phyloP scores from a whole-genome alignment of 2,888 invertebrate genomes.

The Lasioglossum zephyrum region DNA sequence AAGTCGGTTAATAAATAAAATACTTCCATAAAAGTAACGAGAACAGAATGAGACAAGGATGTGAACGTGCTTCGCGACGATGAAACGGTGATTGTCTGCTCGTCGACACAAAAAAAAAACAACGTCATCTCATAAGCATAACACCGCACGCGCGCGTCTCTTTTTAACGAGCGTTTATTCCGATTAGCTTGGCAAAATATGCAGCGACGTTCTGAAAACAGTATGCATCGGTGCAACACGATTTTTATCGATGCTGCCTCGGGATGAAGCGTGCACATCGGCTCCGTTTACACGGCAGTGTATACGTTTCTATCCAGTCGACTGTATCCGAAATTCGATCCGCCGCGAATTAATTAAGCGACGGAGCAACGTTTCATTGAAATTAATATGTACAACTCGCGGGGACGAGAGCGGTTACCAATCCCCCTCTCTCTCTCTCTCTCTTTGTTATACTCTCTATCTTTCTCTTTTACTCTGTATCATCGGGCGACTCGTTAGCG shows the following conservation, averaged over 20 bases:
- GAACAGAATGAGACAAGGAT: too few relatives aligned
- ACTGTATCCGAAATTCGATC: constrained; percentile 7
- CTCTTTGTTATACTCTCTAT: not conserved
- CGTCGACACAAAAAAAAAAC: too few relatives aligned
- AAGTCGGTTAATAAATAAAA: too few relatives aligned
- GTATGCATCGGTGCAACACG: not conserved
- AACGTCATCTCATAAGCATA: not conserved
- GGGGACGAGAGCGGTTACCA: not conserved
- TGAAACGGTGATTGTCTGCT: too few relatives aligned
- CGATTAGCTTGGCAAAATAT: not conserved
- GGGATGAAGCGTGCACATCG: not conserved
- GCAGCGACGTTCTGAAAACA: not conserved
- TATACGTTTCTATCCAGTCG: not conserved
- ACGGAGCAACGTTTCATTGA: not conserved
- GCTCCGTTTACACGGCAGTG: not conserved
- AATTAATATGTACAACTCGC: constrained; percentile 6
- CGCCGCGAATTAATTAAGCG: constrained; percentile 20
- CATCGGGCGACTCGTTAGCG: constrained; percentile 5
- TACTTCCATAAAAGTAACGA: too few relatives aligned
- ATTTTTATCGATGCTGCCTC: not conserved
- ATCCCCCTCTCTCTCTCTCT: not conserved
- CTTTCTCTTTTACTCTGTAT: not conserved
- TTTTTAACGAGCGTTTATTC: not conserved
- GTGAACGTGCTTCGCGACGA: too few relatives aligned
- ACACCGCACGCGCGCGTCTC: not conserved